phyloP scores from a whole-genome alignment of 2,797 vertebrate species.

The Hapalemur alaotrensis region DNA sequence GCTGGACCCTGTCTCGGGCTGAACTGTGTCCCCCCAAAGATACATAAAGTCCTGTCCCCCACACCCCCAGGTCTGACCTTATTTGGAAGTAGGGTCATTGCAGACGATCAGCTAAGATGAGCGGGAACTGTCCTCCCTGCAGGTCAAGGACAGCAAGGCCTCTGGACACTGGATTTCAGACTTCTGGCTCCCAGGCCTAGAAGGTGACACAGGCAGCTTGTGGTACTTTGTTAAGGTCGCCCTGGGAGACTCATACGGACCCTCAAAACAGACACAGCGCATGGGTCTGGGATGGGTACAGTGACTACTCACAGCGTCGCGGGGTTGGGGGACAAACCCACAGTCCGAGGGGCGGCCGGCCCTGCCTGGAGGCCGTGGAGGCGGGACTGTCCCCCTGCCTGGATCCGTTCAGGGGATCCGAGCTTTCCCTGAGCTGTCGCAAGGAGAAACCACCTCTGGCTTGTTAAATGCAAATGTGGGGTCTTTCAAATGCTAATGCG shows the following conservation, averaged over 20 bases:
- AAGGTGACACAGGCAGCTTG: neutral
- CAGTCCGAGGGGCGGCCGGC: neutral
- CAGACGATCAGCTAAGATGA: neutral
- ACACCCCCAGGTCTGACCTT: neutral
- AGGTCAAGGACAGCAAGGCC: neutral
- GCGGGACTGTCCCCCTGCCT: neutral
- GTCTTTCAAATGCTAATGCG: conserved; percentile 46
- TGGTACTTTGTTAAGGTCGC: no score
- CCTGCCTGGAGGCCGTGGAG: neutral
- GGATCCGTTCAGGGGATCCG: neutral
- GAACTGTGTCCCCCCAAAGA: neutral
- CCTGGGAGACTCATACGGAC: neutral
- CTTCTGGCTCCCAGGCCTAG: neutral
- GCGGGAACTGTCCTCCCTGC: neutral
- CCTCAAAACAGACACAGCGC: neutral
- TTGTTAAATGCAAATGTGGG: neutral
- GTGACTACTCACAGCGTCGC: rapidly evolving
- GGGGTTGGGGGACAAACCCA: neutral
- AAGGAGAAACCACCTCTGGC: conserved; percentile 21
- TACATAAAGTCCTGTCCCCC: neutral
- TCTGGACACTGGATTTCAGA: neutral
- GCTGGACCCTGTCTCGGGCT: neutral
- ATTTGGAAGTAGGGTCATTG: neutral
- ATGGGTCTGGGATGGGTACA: neutral
- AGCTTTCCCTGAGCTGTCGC: neutral